Percentiles rank a stretch among this genome's conserved stretches.
Conservation (phyloP, 2,888 invertebrate species). For the Epistrophe eligans region DNA sequence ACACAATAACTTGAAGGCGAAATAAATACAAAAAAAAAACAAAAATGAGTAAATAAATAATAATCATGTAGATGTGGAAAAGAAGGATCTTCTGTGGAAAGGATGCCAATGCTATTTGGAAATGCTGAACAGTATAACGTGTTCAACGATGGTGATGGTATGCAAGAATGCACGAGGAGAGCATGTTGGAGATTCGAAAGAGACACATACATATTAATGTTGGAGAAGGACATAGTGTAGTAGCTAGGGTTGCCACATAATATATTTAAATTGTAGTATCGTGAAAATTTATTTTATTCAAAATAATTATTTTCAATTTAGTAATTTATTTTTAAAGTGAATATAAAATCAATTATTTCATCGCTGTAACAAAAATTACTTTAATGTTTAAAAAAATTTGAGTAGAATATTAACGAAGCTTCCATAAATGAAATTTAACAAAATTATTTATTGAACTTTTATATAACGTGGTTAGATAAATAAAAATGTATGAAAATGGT, state of each 20-base stretch:
- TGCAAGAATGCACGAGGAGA: constrained; percentile 58
- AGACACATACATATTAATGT: constrained; percentile 16
- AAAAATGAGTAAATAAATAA: constrained; percentile 63
- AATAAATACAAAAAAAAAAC: constrained; percentile 11
- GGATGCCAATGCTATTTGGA: constrained; percentile 41
- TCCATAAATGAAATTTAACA: too few species aligned
- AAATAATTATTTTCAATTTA: too few species aligned
- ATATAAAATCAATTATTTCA: too few species aligned
- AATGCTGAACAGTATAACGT: constrained; percentile 36
- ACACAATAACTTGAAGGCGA: constrained; percentile 49
- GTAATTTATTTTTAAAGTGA: too few species aligned
- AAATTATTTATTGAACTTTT: too few species aligned
- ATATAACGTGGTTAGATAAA: too few species aligned
- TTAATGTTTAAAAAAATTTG: too few species aligned
- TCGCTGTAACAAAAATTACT: too few species aligned
- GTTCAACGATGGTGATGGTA: constrained; percentile 11
- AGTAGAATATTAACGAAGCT: too few species aligned
- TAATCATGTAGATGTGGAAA: constrained; percentile 39
- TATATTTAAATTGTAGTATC: too few species aligned
- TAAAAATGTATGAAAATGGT: too few species aligned
- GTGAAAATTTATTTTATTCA: too few species aligned
- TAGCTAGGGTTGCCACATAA: constrained; percentile 3
- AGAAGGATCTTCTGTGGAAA: constrained; percentile 25
- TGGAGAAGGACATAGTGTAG: constrained; percentile 13
- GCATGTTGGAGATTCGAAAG: constrained; percentile 19